Evolutionary conservation across 2,888 invertebrate genomes (phyloP), one percentile per base, ranked within the genome.

Genomic region (Tiliacea citrago): DNA sequence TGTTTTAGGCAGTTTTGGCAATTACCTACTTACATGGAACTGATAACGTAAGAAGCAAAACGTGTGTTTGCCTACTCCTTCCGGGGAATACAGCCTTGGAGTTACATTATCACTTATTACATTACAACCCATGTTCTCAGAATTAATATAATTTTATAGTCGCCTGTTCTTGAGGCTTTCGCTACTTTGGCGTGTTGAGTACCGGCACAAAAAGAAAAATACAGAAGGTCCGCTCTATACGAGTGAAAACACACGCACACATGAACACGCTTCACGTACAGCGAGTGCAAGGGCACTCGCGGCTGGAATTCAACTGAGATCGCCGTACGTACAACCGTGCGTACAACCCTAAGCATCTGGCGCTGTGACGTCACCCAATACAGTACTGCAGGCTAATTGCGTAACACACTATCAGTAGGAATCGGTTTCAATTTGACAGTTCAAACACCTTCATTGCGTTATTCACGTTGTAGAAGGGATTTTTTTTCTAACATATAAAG

Each of bases 111-210:
- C 29, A 49, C 47, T 73, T 69, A 70, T 77, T 62, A 45, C 16
- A 76, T 70, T 45, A 57, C 24, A 39, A 51, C 45, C 39, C n/a
- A 47, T 71, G 53, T 65, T n/a, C 68, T 39, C 49, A 55, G 58
- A 51, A 62, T 42, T 77, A 69, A 69, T 67, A 67, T 78, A 81
- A 82, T 82, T 78, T 67, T 58, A 60, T 18, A 67, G 69, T 55
- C 39, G 12, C 45, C 61, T 69, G 66, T 73, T 73, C 42, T n/a
- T 74, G 81, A 24, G 73, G 83, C 51, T 83, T 72, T 60, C 24
- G 47, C 24, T 70, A 73, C 68, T 74, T 75, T 57, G 61, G 57
- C 42, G 55, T 72, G 58, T 62, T 65, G 61, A 73, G 68, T 55
- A 60, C 18, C 16, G 7, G 6, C 62, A 39, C 39, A 42, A 63